phyloP scores from a whole-genome alignment of 2,113 vertebrate species.

The Caranx ignobilis region DNA sequence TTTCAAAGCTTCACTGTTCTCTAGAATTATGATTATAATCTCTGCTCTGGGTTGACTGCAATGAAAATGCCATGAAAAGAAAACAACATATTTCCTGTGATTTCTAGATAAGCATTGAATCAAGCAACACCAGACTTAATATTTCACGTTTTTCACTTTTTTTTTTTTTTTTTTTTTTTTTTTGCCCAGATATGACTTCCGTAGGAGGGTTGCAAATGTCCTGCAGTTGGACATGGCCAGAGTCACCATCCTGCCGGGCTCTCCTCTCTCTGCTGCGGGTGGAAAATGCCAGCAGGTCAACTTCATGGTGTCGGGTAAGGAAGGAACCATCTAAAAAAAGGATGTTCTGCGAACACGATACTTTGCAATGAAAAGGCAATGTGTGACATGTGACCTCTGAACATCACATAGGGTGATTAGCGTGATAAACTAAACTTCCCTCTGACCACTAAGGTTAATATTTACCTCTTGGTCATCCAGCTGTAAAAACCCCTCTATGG shows the following conservation, averaged over 20 bases:
- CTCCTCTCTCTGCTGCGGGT: conserved; percentile 24
- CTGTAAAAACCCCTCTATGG: not conserved
- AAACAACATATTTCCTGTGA: not conserved
- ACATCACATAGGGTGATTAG: not conserved
- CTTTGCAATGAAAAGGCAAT: not conserved
- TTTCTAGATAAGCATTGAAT: not conserved
- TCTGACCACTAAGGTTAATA: no score
- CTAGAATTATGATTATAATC: no score
- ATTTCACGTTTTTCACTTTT: not conserved
- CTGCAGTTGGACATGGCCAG: conserved; percentile 59
- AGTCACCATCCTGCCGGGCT: conserved; percentile 78
- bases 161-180: conserved; percentile 16
- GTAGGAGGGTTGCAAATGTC: conserved; percentile 74
- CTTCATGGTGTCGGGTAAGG: conserved; percentile 81
- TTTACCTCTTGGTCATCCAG: no score
- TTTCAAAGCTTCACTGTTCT: no score
- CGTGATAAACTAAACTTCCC: no score
- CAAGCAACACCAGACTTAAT: not conserved
- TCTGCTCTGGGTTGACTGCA: no score
- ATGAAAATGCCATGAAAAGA: not conserved
- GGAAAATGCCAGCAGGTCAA: conserved; percentile 75
- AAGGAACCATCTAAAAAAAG: not conserved
- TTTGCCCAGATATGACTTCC: conserved; percentile 81
- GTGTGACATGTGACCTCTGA: not conserved
- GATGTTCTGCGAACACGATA: not conserved